These are phyloP conservation scores for Perithous albicinctus DNA, from an alignment of 2,888 invertebrate species.

Conservation along the genomic window DNA sequence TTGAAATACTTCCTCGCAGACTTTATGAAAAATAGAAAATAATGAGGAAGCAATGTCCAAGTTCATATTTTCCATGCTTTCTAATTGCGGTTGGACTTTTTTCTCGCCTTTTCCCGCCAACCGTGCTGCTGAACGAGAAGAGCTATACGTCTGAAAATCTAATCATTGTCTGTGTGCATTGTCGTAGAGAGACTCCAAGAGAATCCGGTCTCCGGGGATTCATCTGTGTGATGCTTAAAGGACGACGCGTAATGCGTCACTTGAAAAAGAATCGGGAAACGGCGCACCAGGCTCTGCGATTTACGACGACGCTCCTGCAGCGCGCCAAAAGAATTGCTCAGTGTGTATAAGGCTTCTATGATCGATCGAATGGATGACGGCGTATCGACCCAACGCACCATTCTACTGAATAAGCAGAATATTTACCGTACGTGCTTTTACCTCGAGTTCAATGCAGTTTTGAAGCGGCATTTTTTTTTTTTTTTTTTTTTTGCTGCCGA, in stretches of 20 bases:
- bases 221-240: constrained; percentile 24
- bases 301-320: constrained; percentile 70
- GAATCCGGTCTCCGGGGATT: constrained; percentile 35
- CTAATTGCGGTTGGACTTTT: background rate
- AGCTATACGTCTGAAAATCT: background rate
- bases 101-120: background rate
- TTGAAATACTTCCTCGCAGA: background rate
- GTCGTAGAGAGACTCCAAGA: constrained; percentile 19
- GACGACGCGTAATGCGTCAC: constrained; percentile 43
- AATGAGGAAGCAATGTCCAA: too few species aligned
- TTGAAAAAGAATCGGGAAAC: constrained; percentile 32
- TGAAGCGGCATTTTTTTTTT: background rate
- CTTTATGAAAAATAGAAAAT: too few species aligned
- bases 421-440: background rate
- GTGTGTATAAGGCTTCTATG: constrained; percentile 19
- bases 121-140: background rate
- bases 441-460: background rate
- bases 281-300: constrained; percentile 66
- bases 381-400: constrained; percentile 25
- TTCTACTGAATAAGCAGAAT: background rate
- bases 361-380: constrained; percentile 54
- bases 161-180: background rate
- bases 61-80: too few species aligned
- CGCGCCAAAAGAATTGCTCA: constrained; percentile 39
- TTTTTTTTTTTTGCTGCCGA: too few species aligned